Base-by-base conservation (phyloP, 2,797 vertebrate genomes). In the Gastrophryne carolinensis region DNA sequence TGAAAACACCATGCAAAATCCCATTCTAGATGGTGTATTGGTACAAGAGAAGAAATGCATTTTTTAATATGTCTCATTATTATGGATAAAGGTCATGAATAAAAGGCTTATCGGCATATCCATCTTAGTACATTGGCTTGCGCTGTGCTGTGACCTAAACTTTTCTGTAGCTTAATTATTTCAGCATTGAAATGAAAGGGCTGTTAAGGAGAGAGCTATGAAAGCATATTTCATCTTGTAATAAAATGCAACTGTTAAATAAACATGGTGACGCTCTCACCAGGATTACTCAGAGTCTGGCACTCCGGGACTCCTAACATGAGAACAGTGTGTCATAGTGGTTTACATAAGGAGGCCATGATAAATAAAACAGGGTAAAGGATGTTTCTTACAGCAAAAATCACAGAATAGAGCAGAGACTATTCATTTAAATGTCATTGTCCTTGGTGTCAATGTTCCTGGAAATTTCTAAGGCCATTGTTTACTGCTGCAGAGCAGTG, bases 181-280 rank as follows among this genome's bases (percentile, higher is more conserved):
- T n/a, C n/a, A 44, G 9, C 41, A 44, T 44, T 44, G n/a, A 44
- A 19, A 44, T 19, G 41, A 44, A 44, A 44, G 19, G 8, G 4
- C n/a, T 44, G n/a, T 44, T 44, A n/a, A 0, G 11, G 54, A 26
- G 53, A 57, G 17, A 19, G 24, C 27, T 69, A 34, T 56, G 5
- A 39, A 58, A 35, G 58, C 34, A 58, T 19, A 34, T 70, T 39
- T 58, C 39, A n/a, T 21, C 32, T 44, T 37, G 35, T 62, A 44
- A 49, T 2, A 35, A 44, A 49, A 34, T 35, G n/a, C 39, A 50
- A 21, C 26, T 15, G 52, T 64, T 64, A 49, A 52, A 30, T 21
- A 52, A 49, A 52, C 30, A 66, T 32, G 19, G 23, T 23, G 11
- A n/a, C 26, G 29, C 53, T 67, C 49, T 67, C 64, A 67, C 21